Percentiles rank a stretch among this genome's conserved stretches.
phyloP scores from a whole-genome alignment of 2,797 vertebrate species.

The Cephalopachus bancanus region DNA sequence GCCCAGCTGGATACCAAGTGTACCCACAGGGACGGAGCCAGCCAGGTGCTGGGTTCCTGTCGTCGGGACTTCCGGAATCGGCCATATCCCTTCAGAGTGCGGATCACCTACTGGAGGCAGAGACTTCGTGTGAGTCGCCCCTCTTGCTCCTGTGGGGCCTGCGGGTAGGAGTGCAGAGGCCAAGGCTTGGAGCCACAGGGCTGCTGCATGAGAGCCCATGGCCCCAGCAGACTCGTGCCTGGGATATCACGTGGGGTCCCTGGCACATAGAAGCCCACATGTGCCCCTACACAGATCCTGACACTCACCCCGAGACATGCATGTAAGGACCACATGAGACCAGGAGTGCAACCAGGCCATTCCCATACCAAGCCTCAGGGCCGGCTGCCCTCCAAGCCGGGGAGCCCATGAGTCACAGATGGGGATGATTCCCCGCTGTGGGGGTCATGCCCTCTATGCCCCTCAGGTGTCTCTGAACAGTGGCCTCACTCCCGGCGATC shows the following conservation, averaged over 20 bases:
- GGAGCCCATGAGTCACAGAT: background rate
- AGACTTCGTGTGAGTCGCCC: constrained; percentile 73
- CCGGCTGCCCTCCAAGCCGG: background rate
- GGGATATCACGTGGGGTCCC: background rate
- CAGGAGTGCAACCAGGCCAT: no score
- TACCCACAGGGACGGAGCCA: constrained; percentile 63
- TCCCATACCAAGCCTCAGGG: background rate
- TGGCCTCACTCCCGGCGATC: constrained; percentile 56
- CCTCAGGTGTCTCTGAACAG: constrained; percentile 74
- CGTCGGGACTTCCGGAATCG: constrained; percentile 76
- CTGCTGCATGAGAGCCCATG: background rate
- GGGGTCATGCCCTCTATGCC: background rate
- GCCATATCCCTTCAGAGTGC: constrained; percentile 61
- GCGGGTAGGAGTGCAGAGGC: no score
- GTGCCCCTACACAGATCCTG: background rate
- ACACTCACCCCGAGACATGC: background rate
- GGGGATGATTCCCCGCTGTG: background rate
- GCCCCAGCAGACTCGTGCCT: background rate
- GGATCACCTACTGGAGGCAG: constrained; percentile 80
- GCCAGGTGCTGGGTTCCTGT: constrained; percentile 72
- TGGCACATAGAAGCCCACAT: background rate
- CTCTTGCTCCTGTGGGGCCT: background rate
- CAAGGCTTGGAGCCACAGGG: background rate
- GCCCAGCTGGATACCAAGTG: constrained; percentile 15
- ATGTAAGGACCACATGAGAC: background rate